Base-by-base conservation (phyloP, 2,113 vertebrate species). In the Dipodomys stephensi region DNA sequence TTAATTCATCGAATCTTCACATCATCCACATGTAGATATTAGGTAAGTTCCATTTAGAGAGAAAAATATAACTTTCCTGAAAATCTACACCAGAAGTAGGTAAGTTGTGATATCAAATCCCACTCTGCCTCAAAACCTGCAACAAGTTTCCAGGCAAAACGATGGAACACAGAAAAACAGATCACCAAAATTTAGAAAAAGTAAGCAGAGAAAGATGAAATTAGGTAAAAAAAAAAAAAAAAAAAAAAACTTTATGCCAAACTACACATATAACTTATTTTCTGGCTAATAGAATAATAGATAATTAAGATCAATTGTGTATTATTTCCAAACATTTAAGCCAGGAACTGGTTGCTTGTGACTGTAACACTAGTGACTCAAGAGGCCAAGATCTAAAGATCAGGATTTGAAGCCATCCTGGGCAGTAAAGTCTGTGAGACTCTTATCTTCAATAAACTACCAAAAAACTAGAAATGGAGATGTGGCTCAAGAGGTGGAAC, bases 171-270 rank as follows among this genome's bases (percentile, higher is more conserved):
- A 68, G 23, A 77, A 32, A 89, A 82, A 7, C 60, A 19, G 71
- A 92, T 22, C 9, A 53, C 25, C 27, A 80, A 30, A 88, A 76
- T 6, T 73, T n/a, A 53, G 15, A 44, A 65, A 74, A 89, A 82
- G 32, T 39, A 92, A 95, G 46, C 57, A 19, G 18, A 81, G 20
- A 94, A 94, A 90, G 64, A 18, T 68, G 65, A 81, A 27, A 23
- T 39, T 65, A 64, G 23, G 62, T 65, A 11, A 49, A 49, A 49
- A 12, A 49, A 22, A 72, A 49, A 49, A 49, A 49, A 11, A 49
- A 22, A 49, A 49, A 49, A 49, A 2, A 49, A 22, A 72, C 7
- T 8, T 39, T 25, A 13, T 23, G 3, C 39, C 23, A 92, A 90
- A 8, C 49, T 12, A 49, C 8, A 49, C 28, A 74, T 64, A 80